Evolutionary conservation across 2,888 invertebrate species (phyloP), one percentile per base, ranked within the genome.

Genomic region (Aelia acuminata): DNA sequence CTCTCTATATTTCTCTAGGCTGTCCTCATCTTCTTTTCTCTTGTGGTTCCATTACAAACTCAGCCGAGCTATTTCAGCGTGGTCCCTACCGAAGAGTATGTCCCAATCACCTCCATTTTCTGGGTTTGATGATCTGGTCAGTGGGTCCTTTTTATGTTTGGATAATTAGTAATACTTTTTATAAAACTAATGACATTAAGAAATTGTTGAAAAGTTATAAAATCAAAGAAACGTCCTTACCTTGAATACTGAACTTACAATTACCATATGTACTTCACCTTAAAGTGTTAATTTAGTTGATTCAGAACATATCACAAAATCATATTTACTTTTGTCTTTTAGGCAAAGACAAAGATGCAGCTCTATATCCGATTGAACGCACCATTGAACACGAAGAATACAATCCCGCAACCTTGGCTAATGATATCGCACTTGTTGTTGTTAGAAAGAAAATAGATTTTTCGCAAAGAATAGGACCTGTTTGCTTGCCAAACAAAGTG

Each of bases 401-500:
- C 53, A 84, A 89, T 43, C 49, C 57, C 4, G 39, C 49, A n/a
- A 88, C 86, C 49, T 70, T 88, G 50, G 31, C 47, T 20, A 89
- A 89, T 86, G 89, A 89, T 49, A 87, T 89, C 1, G 88, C 89
- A 39, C 85, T 89, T 47, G 35, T 89, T 26, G 88, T 88, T 3
- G 70, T 89, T 26, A 63, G 39, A 53, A 39, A 26, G 8, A 35
- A 43, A 49, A 53, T 89, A 22, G 85, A 84, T 15, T 89, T 89
- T 48, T 88, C n/a, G 20, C 88, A 85, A 99, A 99, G 20, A 96
- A 98, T 92, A 96, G 96, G 92, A 99, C 99, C 93, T 98, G 98
- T 35, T 96, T 97, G 89, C 99, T 99, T 39, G 97, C 99, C 53
- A 99, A 99, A 93, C 99, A 99, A 93, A 99, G 99, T 94, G 99